These are phyloP conservation scores for Clivina fossor DNA, from an alignment of 2,888 invertebrate species.

Conservation along the genomic window DNA sequence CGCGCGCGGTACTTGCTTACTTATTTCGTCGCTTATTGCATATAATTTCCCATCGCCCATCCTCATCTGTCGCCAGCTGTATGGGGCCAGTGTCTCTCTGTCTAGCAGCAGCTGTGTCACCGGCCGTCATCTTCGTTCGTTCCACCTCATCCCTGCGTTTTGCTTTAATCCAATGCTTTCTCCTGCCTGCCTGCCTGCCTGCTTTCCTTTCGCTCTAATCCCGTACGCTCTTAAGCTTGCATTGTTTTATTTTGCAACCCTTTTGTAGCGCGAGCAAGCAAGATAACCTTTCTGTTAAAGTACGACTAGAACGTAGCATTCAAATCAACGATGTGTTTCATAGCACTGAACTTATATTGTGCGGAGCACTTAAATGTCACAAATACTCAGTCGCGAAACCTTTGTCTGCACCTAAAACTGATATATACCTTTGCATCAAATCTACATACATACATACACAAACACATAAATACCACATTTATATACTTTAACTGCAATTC, in stretches of 20 bases:
- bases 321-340: conserved; percentile 37
- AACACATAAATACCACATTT: not conserved
- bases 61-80: conserved; percentile 26
- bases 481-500: not conserved
- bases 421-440: conserved; percentile 4
- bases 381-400: conserved; percentile 28
- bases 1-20: conserved; percentile 23
- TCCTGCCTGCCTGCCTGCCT: not conserved
- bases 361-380: conserved; percentile 44
- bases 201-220: conserved; percentile 30
- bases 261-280: conserved; percentile 45
- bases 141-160: conserved; percentile 2
- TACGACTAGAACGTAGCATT: conserved; percentile 31
- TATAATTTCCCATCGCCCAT: conserved; percentile 33
- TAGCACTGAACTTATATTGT: conserved; percentile 39
- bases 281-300: conserved; percentile 47
- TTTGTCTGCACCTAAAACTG: not conserved
- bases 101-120: not conserved
- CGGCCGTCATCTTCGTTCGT: conserved; percentile 22
- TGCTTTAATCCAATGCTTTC: conserved; percentile 3
- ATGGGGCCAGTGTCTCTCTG: conserved; percentile 4
- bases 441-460: conserved; percentile 4
- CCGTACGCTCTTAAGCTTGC: conserved; percentile 29
- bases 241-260: conserved; percentile 50
- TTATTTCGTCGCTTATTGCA: conserved; percentile 34